Evolutionary conservation across 2,113 vertebrate species (phyloP), one percentile per base, ranked within the genome.

Genomic region (Corvus hawaiiensis): DNA sequence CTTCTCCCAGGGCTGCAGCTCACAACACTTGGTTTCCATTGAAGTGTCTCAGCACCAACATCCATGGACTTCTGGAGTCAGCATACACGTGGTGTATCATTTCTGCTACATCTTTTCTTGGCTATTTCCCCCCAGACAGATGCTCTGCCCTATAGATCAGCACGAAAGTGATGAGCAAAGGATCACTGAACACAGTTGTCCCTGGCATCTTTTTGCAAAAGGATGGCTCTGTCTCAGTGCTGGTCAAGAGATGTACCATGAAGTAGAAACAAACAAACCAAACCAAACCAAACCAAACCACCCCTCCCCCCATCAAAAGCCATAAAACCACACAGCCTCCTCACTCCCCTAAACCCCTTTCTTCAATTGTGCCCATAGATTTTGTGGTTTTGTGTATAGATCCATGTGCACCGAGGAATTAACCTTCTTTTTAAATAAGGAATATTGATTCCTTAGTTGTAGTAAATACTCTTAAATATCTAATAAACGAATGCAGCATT

Each of bases 91-190:
- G 2, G 58, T 6, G 15, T 4, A 17, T 3, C 41, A 20, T 0
- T 75, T 32, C 35, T 79, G 35, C 48, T 13, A 2, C 28, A 13
- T 26, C 33, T 75, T 24, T 5, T 5, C 39, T 19, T 30, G 66
- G 4, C 62, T 75, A 0, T 7, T 69, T 30, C 7, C 13, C 43
- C 54, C 28, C 20, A n/a, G 0, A 28, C 11, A 66, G 23, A 39
- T 7, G 11, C 26, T 51, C 22, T 0, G 3, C 49, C 39, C 35
- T 9, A 0, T 5, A 0, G 1, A 32, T 22, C 23, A 68, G 22
- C 72, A 24, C 32, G 15, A 0, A 39, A 16, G 19, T 19, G 24
- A 56, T 61, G 43, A 61, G 46, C 44, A n/a, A 16, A 73, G 24
- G 11, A 43, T 30, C 41, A 6, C 18, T 61, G 18, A 48, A 28